These are phyloP conservation scores for Nyctalus aviator DNA, from an alignment of 2,797 vertebrate genomes.

Conservation along the genomic window DNA sequence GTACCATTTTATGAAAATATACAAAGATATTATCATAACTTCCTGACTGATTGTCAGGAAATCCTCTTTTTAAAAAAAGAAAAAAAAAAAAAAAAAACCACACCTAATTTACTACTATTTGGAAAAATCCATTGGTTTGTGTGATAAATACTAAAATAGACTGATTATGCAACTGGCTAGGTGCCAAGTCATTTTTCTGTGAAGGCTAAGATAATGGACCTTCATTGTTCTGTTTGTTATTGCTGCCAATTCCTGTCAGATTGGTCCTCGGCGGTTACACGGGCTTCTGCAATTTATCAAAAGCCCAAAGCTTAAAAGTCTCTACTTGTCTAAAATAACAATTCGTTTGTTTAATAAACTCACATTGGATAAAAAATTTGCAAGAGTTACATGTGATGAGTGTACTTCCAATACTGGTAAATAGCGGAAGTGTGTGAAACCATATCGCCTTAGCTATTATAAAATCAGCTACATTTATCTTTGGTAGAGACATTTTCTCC, in stretches of 20 bases:
- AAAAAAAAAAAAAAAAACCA: slow-evolving; percentile 57
- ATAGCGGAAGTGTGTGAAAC: background rate
- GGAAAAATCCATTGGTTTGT: slow-evolving; percentile 70
- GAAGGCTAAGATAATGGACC: slow-evolving; percentile 58
- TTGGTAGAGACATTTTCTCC: background rate
- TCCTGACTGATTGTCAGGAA: slow-evolving; percentile 77
- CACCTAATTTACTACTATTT: slow-evolving; percentile 71
- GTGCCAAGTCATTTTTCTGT: slow-evolving; percentile 69
- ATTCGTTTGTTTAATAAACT: slow-evolving; percentile 59
- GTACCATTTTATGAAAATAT: slow-evolving; percentile 73
- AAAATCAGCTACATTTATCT: background rate
- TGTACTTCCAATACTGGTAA: slow-evolving; percentile 51
- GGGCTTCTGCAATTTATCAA: slow-evolving; percentile 68
- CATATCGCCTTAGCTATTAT: slow-evolving; percentile 11
- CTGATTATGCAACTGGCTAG: slow-evolving; percentile 58
- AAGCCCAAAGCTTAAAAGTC: slow-evolving; percentile 41
- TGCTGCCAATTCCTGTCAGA: slow-evolving; percentile 57
- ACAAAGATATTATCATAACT: slow-evolving; percentile 71
- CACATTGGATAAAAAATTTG: slow-evolving; percentile 18
- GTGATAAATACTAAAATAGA: slow-evolving; percentile 73
- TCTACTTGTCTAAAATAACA: slow-evolving; percentile 63
- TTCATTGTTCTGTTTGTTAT: slow-evolving; percentile 74
- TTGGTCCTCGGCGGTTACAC: slow-evolving; percentile 5
- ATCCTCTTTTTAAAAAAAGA: slow-evolving; percentile 71
- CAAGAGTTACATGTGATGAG: background rate